Conservation (phyloP, 2,113 vertebrate species). For the Ardeotis arabs region DNA sequence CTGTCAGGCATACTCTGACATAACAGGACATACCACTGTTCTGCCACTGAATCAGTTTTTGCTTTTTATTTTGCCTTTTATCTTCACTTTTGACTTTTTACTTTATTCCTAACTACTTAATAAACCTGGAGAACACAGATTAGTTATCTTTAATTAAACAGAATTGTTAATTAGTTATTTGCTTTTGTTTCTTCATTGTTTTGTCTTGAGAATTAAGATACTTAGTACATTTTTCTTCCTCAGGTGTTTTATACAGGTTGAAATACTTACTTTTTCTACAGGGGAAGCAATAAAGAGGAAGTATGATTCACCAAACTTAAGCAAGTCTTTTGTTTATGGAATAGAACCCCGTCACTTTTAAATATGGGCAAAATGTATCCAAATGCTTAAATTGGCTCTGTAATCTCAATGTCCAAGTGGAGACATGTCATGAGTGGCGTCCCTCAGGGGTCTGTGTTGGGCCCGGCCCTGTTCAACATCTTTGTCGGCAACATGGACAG, state of each 20-base stretch:
- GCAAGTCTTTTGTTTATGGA: slow-evolving; percentile 78
- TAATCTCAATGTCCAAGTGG: slow-evolving; percentile 34
- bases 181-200: not conserved
- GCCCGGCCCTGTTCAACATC: too few species aligned
- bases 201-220: not conserved
- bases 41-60: not conserved
- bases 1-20: not conserved
- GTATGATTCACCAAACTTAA: slow-evolving; percentile 73
- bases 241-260: not conserved
- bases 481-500: too few species aligned
- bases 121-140: not conserved
- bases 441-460: too few species aligned
- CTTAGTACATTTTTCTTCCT: not conserved
- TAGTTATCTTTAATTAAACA: not conserved
- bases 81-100: not conserved
- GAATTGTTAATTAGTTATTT: not conserved
- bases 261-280: slow-evolving; percentile 48
- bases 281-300: slow-evolving; percentile 84
- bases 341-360: slow-evolving; percentile 79
- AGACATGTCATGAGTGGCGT: too few species aligned
- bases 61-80: not conserved
- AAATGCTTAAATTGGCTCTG: slow-evolving; percentile 78
- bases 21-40: not conserved
- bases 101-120: not conserved
- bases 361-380: slow-evolving; percentile 75